Conservation (phyloP, 2,888 invertebrate species). For the Monoplex corrugatus region DNA sequence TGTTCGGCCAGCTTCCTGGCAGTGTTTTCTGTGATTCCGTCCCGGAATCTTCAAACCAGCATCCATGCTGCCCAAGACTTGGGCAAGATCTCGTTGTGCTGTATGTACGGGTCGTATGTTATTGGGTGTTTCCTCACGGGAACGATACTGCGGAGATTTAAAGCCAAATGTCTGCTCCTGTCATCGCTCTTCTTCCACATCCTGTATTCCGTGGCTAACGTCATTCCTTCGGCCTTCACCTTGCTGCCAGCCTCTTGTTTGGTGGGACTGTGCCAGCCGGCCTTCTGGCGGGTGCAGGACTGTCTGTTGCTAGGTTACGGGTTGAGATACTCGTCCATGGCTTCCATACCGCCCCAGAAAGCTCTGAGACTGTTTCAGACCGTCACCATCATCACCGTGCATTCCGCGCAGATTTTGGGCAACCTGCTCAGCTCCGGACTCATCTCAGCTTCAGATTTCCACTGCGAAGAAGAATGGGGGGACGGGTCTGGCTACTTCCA, state of each 20-base stretch:
- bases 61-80: conserved; percentile 66
- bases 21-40: conserved; percentile 59
- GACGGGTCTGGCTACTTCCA: not conserved
- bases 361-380: conserved; percentile 74
- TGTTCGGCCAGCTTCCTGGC: conserved; percentile 61
- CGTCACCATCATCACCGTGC: conserved; percentile 73
- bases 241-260: conserved; percentile 70
- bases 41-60: conserved; percentile 71
- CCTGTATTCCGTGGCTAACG: conserved; percentile 71
- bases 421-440: conserved; percentile 72
- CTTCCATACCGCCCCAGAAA: conserved; percentile 68
- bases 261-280: conserved; percentile 74
- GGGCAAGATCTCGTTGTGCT: conserved; percentile 70
- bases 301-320: conserved; percentile 72
- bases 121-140: conserved; percentile 70
- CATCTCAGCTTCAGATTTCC: conserved; percentile 64
- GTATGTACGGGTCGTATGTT: conserved; percentile 72
- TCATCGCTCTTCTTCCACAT: conserved; percentile 73
- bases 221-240: conserved; percentile 72
- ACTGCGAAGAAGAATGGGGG: conserved; percentile 55
- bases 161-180: conserved; percentile 72
- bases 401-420: conserved; percentile 74
- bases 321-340: conserved; percentile 71
- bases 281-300: conserved; percentile 74
- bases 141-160: conserved; percentile 68